Evolutionary conservation across 2,113 vertebrate species (phyloP).

Genomic region (Leptosomus discolor): DNA sequence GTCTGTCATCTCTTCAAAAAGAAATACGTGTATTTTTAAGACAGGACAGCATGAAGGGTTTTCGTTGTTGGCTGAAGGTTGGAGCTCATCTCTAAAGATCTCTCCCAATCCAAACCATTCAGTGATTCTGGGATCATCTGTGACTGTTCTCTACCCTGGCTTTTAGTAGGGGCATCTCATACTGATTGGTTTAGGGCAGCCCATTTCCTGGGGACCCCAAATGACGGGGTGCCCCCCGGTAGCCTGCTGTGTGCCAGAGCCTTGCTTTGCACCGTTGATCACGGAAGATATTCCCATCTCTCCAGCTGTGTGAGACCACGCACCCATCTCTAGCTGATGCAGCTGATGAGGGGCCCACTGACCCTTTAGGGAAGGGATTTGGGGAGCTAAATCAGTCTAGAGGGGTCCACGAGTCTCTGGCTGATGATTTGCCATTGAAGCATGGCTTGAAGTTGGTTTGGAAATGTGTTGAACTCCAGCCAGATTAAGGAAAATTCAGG

Average conservation of each 20-base stretch:
- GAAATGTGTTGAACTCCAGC: neutral
- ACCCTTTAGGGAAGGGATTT: neutral
- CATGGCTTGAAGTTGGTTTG: neutral
- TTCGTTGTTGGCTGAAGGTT: neutral
- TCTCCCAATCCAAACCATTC: neutral
- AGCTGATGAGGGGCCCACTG: accelerated
- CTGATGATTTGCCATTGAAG: neutral
- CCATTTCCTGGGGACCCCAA: neutral
- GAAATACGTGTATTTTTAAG: accelerated
- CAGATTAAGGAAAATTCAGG: neutral
- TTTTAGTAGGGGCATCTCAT: neutral
- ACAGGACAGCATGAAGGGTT: neutral
- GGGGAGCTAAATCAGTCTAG: neutral
- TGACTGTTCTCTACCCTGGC: neutral
- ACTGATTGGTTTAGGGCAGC: neutral
- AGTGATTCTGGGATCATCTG: neutral
- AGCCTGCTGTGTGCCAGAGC: neutral
- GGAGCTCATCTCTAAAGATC: neutral
- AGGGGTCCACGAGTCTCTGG: neutral
- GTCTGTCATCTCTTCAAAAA: neutral
- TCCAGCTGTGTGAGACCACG: neutral
- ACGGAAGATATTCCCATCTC: neutral
- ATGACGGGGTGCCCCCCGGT: accelerated
- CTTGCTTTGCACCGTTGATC: neutral
- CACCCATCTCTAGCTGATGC: neutral